These are phyloP conservation scores for Tethea ocularis DNA, from an alignment of 2,888 invertebrate genomes.

Conservation along the genomic window DNA sequence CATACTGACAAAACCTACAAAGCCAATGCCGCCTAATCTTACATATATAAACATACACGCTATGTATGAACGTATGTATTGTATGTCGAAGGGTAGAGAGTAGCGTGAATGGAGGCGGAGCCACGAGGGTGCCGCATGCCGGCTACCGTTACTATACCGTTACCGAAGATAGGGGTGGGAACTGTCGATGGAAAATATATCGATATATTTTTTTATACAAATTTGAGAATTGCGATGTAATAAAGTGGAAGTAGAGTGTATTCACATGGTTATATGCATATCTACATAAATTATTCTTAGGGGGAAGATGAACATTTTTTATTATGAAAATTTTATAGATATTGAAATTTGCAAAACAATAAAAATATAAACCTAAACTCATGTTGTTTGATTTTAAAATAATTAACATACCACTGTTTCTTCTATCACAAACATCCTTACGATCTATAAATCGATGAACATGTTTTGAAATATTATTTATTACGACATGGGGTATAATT, in stretches of 20 bases:
- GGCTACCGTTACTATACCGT: slow-evolving; percentile 67
- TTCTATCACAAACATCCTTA: slow-evolving; percentile 3
- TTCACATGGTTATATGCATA: too few species aligned
- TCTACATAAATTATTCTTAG: too few species aligned
- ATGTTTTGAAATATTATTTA: slow-evolving; percentile 1
- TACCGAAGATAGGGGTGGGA: slow-evolving; percentile 49
- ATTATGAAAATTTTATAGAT: too few species aligned
- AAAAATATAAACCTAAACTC: too few species aligned
- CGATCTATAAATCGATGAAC: neutral
- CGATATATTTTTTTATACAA: slow-evolving; percentile 22
- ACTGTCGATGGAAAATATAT: slow-evolving; percentile 26
- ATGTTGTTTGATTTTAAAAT: too few species aligned
- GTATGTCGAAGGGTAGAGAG: slow-evolving; percentile 25
- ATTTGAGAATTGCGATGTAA: too few species aligned
- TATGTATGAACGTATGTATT: slow-evolving; percentile 13
- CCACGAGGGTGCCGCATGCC: slow-evolving; percentile 50
- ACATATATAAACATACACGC: slow-evolving; percentile 25
- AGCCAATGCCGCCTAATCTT: neutral
- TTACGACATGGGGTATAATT: slow-evolving; percentile 3
- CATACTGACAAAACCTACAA: neutral
- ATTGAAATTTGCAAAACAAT: too few species aligned
- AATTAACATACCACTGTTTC: neutral
- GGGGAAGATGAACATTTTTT: too few species aligned
- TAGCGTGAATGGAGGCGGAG: slow-evolving; percentile 55
- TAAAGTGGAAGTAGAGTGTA: too few species aligned